These are phyloP conservation scores for Gonioctena quinquepunctata DNA, from an alignment of 1,140 invertebrate genomes.

Conservation along the genomic window DNA sequence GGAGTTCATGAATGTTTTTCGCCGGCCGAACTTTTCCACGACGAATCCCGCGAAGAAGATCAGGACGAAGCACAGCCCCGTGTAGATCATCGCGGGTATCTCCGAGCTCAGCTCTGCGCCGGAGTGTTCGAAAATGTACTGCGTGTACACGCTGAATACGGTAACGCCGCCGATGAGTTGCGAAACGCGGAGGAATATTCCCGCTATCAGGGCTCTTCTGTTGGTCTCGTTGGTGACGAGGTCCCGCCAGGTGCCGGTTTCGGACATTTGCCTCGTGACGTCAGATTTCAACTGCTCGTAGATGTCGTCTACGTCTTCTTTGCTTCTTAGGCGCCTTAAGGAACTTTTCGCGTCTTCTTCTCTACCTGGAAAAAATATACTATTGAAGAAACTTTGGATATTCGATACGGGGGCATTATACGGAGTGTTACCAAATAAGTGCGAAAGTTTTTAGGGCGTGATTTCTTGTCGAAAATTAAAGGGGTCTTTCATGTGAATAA, in stretches of 20 bases:
- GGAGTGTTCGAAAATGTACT: constrained; percentile 36
- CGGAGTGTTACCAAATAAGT: too few relatives aligned
- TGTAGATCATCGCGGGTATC: constrained; percentile 1
- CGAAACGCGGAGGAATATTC: constrained; percentile 19
- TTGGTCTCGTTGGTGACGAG: constrained; percentile 31
- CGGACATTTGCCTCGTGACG: constrained; percentile 37
- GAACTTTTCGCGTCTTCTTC: constrained; percentile 58
- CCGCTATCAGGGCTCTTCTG: constrained; percentile 28
- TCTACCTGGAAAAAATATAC: constrained; percentile 20
- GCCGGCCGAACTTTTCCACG: constrained; percentile 24
- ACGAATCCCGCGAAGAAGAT: constrained; percentile 62
- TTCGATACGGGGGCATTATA: too few relatives aligned
- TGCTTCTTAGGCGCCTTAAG: constrained; percentile 31
- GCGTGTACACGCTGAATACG: constrained; percentile 31
- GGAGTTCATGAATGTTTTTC: constrained; percentile 34
- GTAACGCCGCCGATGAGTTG: constrained; percentile 40
- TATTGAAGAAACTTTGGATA: too few relatives aligned
- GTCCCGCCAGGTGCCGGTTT: constrained; percentile 46
- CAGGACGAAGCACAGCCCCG: constrained; percentile 63
- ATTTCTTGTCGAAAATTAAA: too few relatives aligned
- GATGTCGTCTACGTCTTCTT: constrained; percentile 34
- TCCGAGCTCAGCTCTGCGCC: constrained; percentile 17
- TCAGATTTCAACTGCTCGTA: constrained; percentile 29
- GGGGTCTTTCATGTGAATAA: too few relatives aligned
- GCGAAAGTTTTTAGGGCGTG: too few relatives aligned